A percentile compares a stretch with the other conserved stretches of the same genome.
Conservation (phyloP, 2,888 invertebrate genomes). For the Conchocele bisecta region DNA sequence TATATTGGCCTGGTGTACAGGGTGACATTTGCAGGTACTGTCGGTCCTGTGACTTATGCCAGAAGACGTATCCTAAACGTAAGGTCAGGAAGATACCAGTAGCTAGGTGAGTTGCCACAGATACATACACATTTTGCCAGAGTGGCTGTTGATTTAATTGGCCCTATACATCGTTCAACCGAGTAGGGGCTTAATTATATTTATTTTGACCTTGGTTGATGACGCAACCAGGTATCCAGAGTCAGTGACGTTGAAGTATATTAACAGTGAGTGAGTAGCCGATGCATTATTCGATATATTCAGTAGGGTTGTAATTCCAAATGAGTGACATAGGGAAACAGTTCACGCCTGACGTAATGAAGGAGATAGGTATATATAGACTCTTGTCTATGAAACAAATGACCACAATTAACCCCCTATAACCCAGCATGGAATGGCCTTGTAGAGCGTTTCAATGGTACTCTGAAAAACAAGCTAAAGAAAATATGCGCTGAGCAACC, state of each 20-base stretch:
- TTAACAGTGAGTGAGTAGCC: slow-evolving; percentile 45
- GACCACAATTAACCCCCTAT: slow-evolving; percentile 1
- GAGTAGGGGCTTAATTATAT: no score
- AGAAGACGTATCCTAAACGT: no score
- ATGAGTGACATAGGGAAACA: slow-evolving; percentile 55
- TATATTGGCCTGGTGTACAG: no score
- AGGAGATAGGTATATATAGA: slow-evolving; percentile 34
- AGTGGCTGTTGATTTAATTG: no score
- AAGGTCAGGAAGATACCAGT: no score
- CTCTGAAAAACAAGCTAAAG: not conserved
- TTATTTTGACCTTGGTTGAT: no score
- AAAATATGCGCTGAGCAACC: not conserved
- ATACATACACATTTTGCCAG: no score
- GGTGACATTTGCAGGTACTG: no score
- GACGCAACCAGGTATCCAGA: slow-evolving; percentile 56
- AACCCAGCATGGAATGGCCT: not conserved
- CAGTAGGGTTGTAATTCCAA: slow-evolving; percentile 45
- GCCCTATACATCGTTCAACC: no score
- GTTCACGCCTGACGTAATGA: slow-evolving; percentile 39
- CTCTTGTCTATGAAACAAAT: slow-evolving; percentile 34
- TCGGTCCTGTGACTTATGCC: no score
- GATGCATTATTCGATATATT: slow-evolving; percentile 55
- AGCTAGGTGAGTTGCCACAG: no score
- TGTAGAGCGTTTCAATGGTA: no score
- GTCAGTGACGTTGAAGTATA: slow-evolving; percentile 37